Evolutionary conservation across 2,797 vertebrate genomes (phyloP), one percentile per base, ranked within the genome.

Genomic region (Limosa lapponica): DNA sequence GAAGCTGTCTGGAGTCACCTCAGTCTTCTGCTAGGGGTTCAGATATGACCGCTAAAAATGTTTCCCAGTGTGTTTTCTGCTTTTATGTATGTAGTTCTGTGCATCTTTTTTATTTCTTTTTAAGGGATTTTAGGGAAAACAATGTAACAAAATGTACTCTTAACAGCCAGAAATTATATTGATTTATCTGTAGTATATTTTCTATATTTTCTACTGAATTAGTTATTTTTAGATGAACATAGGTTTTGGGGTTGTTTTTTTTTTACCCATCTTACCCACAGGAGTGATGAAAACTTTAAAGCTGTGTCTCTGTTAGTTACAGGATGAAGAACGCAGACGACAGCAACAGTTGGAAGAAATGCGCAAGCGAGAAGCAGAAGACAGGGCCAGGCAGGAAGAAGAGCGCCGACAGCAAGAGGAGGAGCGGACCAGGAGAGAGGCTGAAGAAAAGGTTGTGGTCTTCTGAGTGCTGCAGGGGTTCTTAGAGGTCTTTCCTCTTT

Each of bases 331-430:
- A 93, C 98, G 99, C 23, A 97, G 99, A 89, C 98, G 99, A 75
- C 99, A 99, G 97, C 99, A 99, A 84, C 99, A 99, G 66, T 83
- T 99, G 97, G 99, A 99, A 98, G 99, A 99, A 96, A 99, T 99
- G 96, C 98, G 99, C 23, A 98, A 98, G 82, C 98, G 99, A 36
- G 99, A 99, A 97, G 99, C 99, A 0, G 99, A 99, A 89, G 99
- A 99, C 73, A 98, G 99, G 13, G 98, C 97, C 27, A 98, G 98
- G 95, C 99, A 99, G 97, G 99, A 99, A 95, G 99, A 99, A 91
- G 99, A 99, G 92, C 98, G 98, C 49, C 98, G 98, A 62, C 98
- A 98, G 98, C 98, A 99, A 96, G 99, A 99, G 98, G 99, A 99
- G 97, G 99, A 99, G 97, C 97, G 99, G 91, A 97, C 97, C 83